phyloP scores from a whole-genome alignment of 2,113 vertebrate species.

The Eubucco bourcierii region DNA sequence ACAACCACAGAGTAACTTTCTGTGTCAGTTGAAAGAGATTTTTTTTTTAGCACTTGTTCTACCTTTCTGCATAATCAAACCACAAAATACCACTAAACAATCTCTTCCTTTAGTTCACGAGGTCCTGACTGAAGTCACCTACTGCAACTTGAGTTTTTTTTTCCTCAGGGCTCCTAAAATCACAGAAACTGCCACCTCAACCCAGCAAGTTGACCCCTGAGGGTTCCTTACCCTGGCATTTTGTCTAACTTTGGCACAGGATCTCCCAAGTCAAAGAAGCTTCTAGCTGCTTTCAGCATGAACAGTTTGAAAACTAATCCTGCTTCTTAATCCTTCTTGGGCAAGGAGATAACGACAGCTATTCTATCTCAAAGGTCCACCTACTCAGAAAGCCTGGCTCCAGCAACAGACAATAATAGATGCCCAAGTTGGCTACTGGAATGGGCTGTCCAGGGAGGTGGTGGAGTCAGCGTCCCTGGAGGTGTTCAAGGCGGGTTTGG shows the following conservation, averaged over 20 bases:
- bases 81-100: background rate
- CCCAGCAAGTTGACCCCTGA: background rate
- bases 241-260: background rate
- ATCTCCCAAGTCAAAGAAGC: background rate
- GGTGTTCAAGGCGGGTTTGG: too few relatives aligned
- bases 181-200: background rate
- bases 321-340: constrained; percentile 25
- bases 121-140: background rate
- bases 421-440: too few relatives aligned
- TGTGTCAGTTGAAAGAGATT: background rate
- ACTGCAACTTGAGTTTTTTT: background rate
- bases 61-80: background rate
- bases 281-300: background rate
- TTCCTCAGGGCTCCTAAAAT: background rate
- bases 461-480: too few relatives aligned
- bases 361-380: constrained; percentile 31
- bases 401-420: constrained; percentile 24
- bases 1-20: background rate
- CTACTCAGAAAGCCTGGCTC: constrained; percentile 21
- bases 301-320: constrained; percentile 34
- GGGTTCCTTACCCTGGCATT: background rate
- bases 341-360: constrained; percentile 48
- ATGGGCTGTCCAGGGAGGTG: too few relatives aligned
- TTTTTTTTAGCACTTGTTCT: background rate
- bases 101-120: background rate